phyloP scores from a whole-genome alignment of 2,888 invertebrate species.

The Parnassius orleans region DNA sequence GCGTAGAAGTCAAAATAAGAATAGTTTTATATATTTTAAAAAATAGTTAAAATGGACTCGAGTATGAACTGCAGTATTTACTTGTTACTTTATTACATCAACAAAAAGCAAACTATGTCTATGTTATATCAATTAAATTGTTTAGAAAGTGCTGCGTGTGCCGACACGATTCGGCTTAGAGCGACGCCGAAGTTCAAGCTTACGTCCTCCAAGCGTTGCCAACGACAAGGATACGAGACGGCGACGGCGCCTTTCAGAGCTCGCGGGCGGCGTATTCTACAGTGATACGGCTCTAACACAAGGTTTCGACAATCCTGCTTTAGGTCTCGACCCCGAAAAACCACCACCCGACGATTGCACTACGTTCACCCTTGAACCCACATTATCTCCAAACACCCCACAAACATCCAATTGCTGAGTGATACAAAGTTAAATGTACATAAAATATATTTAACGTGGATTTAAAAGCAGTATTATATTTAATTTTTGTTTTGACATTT shows the following conservation, averaged over 20 bases:
- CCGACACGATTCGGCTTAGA: conserved; percentile 63
- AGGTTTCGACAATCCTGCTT: conserved; percentile 65
- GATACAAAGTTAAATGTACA: not conserved
- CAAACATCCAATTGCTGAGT: conserved; percentile 45
- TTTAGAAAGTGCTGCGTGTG: conserved; percentile 60
- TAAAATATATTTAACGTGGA: not conserved
- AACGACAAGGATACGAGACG: conserved; percentile 73
- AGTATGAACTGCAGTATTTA: too few relatives aligned
- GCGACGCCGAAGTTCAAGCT: conserved; percentile 68
- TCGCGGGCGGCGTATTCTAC: conserved; percentile 76
- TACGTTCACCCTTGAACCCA: conserved; percentile 47
- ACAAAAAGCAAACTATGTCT: too few relatives aligned
- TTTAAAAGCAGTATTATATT: conserved; percentile 19
- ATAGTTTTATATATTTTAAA: too few relatives aligned
- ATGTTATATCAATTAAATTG: not conserved
- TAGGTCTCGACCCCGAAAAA: conserved; percentile 63
- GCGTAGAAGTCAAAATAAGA: too few relatives aligned
- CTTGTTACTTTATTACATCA: too few relatives aligned
- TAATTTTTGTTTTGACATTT: conserved; percentile 1
- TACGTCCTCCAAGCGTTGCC: conserved; percentile 63
- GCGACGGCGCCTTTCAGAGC: conserved; percentile 67
- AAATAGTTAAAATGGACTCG: too few relatives aligned
- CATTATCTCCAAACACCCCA: conserved; percentile 37
- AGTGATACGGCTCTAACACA: conserved; percentile 57
- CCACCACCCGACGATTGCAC: conserved; percentile 49